Base-by-base conservation (phyloP, 1,140 invertebrate species). In the Neodiprion virginianus region DNA sequence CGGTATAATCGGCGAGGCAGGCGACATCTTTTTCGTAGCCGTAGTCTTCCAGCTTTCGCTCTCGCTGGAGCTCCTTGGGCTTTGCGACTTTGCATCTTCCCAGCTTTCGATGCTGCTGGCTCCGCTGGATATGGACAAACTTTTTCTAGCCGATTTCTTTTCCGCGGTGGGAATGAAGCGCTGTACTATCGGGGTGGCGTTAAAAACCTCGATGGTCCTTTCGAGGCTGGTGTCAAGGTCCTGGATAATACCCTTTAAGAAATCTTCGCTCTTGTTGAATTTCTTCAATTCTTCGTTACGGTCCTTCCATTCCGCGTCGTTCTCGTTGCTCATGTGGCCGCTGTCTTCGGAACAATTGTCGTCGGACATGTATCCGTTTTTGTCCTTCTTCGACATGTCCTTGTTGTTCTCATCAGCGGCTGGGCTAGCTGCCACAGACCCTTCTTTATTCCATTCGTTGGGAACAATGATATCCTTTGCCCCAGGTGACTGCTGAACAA, bases 301-400 rank as follows among this genome's bases (percentile, higher is more conserved):
- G 5, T 82, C 80, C 50, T 84, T 83, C 80, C 79, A 81, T 75
- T 89, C 88, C 1, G 86, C 85, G 21, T 92, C 91, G 78, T 90
- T 90, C 79, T 93, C 93, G 79, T 94, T 94, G 66, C 93, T 94
- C 72, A 94, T 94, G 85, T 95, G 93, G 67, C 93, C 93, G 40
- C 93, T 94, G 84, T 95, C 93, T 80, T 95, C 93, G 53, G 93
- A 94, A 77, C 92, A 93, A 78, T 88, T 88, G 0, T 86, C 86
- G 72, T 88, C 87, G 8, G 87, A 88, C 0, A 78, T 77, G 70
- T 88, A 88, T 4, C 87, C 85, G 66, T 81, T 83, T 50, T 84
- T 86, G 8, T 78, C 73, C 11, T 81, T 79, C 68, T 78, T 75
- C 3, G 75, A 75, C 14, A 69, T 48, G 9, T 8, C 69, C 40